Evolutionary conservation across 2,888 invertebrate genomes (phyloP).

Genomic region (Cerastis rubricosa): DNA sequence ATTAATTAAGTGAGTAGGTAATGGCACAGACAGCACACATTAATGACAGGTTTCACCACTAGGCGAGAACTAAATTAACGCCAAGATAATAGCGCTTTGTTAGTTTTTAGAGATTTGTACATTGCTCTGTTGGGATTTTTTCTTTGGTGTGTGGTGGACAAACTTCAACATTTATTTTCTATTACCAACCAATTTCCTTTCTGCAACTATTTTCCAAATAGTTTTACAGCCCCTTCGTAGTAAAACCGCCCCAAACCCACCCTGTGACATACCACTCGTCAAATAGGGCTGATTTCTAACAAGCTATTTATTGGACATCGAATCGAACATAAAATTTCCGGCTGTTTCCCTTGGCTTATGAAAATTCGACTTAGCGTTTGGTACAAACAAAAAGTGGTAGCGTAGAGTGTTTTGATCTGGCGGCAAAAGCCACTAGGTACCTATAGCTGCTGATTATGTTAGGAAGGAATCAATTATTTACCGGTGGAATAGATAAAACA

Average conservation of each 20-base stretch:
- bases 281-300: conserved; percentile 68
- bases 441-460: too few relatives aligned
- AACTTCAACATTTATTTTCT: not conserved
- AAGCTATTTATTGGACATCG: conserved; percentile 78
- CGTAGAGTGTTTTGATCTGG: not conserved
- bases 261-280: conserved; percentile 52
- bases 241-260: conserved; percentile 37
- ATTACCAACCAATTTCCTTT: conserved; percentile 30
- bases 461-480: too few relatives aligned
- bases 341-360: conserved; percentile 73
- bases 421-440: too few relatives aligned
- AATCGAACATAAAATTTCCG: conserved; percentile 76
- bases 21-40: not conserved
- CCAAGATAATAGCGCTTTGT: not conserved
- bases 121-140: too few relatives aligned
- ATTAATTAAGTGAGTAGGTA: not conserved
- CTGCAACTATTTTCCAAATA: conserved; percentile 19
- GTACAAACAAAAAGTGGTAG: conserved; percentile 33
- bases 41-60: not conserved
- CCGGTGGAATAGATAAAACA: too few relatives aligned
- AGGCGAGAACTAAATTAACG: not conserved
- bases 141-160: too few relatives aligned
- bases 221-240: conserved; percentile 33
- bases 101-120: not conserved
- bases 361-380: conserved; percentile 64